Evolutionary conservation across 2,113 vertebrate genomes (phyloP), one percentile per base, ranked within the genome.

Genomic region (Microcebus jonahi): DNA sequence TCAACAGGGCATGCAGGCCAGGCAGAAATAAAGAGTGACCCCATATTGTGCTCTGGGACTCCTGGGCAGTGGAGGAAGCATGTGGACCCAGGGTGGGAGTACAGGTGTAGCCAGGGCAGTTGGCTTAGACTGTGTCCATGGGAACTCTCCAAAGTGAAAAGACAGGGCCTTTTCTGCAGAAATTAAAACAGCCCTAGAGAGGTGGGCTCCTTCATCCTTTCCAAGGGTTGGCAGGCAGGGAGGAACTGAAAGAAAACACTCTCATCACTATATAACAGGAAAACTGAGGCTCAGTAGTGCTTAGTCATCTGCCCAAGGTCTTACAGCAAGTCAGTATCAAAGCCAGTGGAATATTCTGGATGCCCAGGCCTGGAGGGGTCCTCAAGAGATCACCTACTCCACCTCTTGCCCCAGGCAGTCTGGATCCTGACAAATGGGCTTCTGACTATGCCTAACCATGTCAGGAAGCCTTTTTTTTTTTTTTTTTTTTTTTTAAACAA

Each of bases 271-370:
- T 88, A 95, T 85, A 96, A 95, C 93, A 97, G 96, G 97, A 96
- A 97, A 97, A 98, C 95, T 96, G 97, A 97, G 95, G 96, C 84
- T 98, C 48, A 92, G 94, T 85, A 93, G 90, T 42, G 63, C 89
- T 97, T 91, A 97, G 90, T 97, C 79, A 97, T 79, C 87, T 95
- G 63, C 82, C 82, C 81, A 89, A 94, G 27, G 83, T 84, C 89
- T 94, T 63, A 94, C 50, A 57, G 45, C 61, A 95, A 94, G n/a
- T 94, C 45, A 90, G 80, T 59, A 97, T 87, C 25, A 76, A 97
- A 96, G 86, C 76, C 42, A 3, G 75, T 45, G 57, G 89, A 90
- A 76, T 91, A 77, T 94, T 94, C 75, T 57, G 67, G 96, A 96
- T 12, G 34, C 86, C 21, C 8, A 0, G 85, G 82, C 0, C 39